phyloP scores from a whole-genome alignment of 2,113 vertebrate species.

The Osmerus eperlanus region DNA sequence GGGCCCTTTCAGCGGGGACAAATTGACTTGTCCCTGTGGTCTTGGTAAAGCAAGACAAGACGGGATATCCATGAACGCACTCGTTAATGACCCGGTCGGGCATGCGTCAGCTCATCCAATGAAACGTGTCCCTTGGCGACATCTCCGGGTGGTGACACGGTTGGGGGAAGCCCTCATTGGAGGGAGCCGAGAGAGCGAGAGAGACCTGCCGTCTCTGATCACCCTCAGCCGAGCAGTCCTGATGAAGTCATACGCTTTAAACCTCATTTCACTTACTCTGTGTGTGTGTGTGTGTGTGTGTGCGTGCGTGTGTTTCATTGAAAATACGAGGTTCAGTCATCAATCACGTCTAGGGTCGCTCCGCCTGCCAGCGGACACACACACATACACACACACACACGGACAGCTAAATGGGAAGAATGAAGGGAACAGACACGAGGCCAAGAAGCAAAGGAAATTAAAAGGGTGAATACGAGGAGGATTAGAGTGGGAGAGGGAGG shows the following conservation, averaged over 20 bases:
- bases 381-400: slow-evolving; percentile 34
- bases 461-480: not conserved
- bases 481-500: slow-evolving; percentile 5
- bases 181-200: slow-evolving; percentile 14
- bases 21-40: slow-evolving; percentile 23
- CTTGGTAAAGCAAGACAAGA: not conserved
- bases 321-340: slow-evolving; percentile 44
- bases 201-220: slow-evolving; percentile 57
- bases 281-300: too few relatives aligned
- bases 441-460: too few relatives aligned
- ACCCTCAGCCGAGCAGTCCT: slow-evolving; percentile 48
- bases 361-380: slow-evolving; percentile 32
- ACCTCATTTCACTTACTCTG: slow-evolving; percentile 48
- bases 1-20: slow-evolving; percentile 7
- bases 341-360: slow-evolving; percentile 57
- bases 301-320: too few relatives aligned
- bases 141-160: slow-evolving; percentile 40
- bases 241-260: slow-evolving; percentile 54
- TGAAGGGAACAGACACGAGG: too few relatives aligned
- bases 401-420: slow-evolving; percentile 5
- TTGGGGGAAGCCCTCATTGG: slow-evolving; percentile 35
- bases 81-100: slow-evolving; percentile 18
- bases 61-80: slow-evolving; percentile 6
- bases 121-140: slow-evolving; percentile 23
- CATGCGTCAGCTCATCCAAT: slow-evolving; percentile 21